Conservation (phyloP, 1,140 invertebrate species). For the Lucilia sericata region DNA sequence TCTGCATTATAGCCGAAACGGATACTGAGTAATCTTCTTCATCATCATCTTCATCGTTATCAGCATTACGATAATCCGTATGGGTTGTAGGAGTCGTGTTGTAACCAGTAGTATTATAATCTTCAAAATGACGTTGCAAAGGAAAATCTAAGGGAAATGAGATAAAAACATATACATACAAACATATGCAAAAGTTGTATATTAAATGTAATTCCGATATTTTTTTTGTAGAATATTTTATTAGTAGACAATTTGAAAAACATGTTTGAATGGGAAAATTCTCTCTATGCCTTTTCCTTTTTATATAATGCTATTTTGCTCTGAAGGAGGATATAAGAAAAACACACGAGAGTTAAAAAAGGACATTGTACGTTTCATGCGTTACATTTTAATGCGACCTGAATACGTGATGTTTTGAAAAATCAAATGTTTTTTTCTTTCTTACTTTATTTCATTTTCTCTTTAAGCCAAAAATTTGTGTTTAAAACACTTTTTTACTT, state of each 20-base stretch:
- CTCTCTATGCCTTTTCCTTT: too few relatives aligned
- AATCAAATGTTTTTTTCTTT: conserved; percentile 28
- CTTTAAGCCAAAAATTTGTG: not conserved
- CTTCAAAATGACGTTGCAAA: conserved; percentile 40
- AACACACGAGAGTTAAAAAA: not conserved
- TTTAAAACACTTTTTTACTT: not conserved
- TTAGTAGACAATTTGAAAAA: not conserved
- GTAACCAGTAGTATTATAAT: conserved; percentile 10
- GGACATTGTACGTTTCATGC: conserved; percentile 22
- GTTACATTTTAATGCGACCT: conserved; percentile 36
- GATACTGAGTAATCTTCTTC: conserved; percentile 87
- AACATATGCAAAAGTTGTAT: too few relatives aligned
- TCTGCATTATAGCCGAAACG: conserved; percentile 82
- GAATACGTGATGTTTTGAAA: conserved; percentile 2
- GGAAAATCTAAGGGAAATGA: conserved; percentile 41
- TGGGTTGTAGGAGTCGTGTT: not conserved
- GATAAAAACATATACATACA: not conserved
- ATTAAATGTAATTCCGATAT: too few relatives aligned
- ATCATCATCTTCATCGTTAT: conserved; percentile 50
- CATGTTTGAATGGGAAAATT: not conserved
- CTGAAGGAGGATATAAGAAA: not conserved
- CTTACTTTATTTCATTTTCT: not conserved
- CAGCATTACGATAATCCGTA: conserved; percentile 25
- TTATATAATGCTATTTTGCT: too few relatives aligned
- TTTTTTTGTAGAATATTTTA: not conserved